phyloP scores from a whole-genome alignment of 2,888 invertebrate species.

The Elysia crispata region DNA sequence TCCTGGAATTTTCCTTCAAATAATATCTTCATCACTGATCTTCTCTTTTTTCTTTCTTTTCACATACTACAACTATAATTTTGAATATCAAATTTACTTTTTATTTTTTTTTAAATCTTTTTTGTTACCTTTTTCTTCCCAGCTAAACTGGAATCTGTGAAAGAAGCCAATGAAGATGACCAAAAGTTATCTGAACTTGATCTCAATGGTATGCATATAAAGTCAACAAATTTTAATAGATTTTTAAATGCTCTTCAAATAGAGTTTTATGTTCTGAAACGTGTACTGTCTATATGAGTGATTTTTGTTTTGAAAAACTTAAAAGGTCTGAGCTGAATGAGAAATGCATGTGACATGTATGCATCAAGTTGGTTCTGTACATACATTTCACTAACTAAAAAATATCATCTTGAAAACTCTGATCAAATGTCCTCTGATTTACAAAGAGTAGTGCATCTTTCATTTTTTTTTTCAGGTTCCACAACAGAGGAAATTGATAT shows the following conservation, averaged over 20 bases:
- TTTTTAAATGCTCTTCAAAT: not conserved
- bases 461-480: constrained; percentile 24
- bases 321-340: no score
- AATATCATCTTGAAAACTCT: no score
- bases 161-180: constrained; percentile 67
- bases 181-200: constrained; percentile 53
- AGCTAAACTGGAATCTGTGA: constrained; percentile 70
- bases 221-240: not conserved
- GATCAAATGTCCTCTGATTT: not conserved
- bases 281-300: not conserved
- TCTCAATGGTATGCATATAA: constrained; percentile 45
- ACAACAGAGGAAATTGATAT: constrained; percentile 43
- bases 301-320: not conserved
- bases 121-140: constrained; percentile 32
- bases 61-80: no score
- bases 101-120: not conserved
- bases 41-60: not conserved
- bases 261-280: not conserved
- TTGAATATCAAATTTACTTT: not conserved
- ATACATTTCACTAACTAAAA: no score
- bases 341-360: no score
- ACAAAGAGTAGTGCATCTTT: not conserved
- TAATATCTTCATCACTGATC: not conserved
- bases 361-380: no score
- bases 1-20: no score